Evolutionary conservation across 1,140 invertebrate genomes (phyloP).

Genomic region (Drosophila nigromelanica): DNA sequence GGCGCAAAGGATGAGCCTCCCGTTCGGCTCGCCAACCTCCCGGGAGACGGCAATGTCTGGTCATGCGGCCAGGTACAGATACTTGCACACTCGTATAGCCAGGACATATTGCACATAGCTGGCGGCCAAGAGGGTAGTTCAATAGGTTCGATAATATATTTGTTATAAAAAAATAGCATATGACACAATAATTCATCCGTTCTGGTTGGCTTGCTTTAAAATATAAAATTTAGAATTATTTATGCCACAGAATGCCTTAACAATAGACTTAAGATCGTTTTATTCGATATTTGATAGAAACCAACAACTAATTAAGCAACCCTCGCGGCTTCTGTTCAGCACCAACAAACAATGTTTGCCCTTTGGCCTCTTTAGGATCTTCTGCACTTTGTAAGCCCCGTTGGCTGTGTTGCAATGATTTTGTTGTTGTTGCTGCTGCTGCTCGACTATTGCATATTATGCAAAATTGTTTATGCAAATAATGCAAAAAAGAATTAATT

Average conservation of each 20-base stretch:
- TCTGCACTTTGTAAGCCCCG: conserved; percentile 42
- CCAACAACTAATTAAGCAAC: conserved; percentile 7
- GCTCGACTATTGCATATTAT: conserved; percentile 75
- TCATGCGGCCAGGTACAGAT: conserved; percentile 55
- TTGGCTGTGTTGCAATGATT: conserved; percentile 55
- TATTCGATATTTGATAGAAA: too few relatives aligned
- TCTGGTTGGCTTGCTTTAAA: too few relatives aligned
- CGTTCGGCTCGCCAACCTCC: conserved; percentile 34
- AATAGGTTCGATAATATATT: conserved; percentile 7
- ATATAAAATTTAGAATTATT: too few relatives aligned
- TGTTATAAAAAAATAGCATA: too few relatives aligned
- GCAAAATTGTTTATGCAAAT: conserved; percentile 82
- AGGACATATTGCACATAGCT: conserved; percentile 36
- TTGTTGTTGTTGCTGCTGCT: conserved; percentile 35
- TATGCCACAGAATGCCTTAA: too few relatives aligned
- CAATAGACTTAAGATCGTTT: too few relatives aligned
- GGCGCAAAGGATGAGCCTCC: conserved; percentile 17
- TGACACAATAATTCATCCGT: too few relatives aligned
- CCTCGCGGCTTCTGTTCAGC: conserved; percentile 21
- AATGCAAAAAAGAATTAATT: conserved; percentile 81
- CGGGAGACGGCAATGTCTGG: conserved; percentile 59
- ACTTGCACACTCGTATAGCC: conserved; percentile 23
- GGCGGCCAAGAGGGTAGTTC: neutral
- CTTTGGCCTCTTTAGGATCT: conserved; percentile 50
- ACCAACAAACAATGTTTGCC: conserved; percentile 33